Conservation (phyloP, 2,888 invertebrate species). For the Zaprionus obscuricornis region DNA sequence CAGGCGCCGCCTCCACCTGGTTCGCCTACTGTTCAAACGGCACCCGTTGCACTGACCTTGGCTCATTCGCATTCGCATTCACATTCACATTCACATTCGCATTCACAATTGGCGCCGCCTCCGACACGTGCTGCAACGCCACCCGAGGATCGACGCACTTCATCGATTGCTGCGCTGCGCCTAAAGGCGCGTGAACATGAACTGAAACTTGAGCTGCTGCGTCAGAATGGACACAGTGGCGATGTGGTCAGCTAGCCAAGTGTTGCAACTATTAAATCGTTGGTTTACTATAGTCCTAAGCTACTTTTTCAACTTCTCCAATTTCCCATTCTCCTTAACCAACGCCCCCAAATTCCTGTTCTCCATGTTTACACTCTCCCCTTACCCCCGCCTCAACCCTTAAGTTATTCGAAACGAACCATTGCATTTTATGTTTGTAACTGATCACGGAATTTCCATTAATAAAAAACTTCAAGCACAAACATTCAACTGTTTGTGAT, state of each 20-base stretch:
- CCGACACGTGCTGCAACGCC: conserved; percentile 84
- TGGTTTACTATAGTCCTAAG: conserved; percentile 52
- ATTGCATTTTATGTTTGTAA: conserved; percentile 57
- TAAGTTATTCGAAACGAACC: conserved; percentile 59
- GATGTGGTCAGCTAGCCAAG: conserved; percentile 89
- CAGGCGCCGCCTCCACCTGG: conserved; percentile 53
- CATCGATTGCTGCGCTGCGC: conserved; percentile 93
- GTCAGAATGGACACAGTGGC: conserved; percentile 88
- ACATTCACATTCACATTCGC: no score
- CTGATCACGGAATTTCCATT: conserved; percentile 51
- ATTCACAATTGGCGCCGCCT: conserved; percentile 78
- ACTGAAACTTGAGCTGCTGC: conserved; percentile 91
- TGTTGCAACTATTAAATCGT: conserved; percentile 29
- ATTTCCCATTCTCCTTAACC: no score
- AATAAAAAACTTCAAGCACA: conserved; percentile 56
- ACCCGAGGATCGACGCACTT: conserved; percentile 92
- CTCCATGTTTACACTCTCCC: no score
- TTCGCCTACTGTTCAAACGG: conserved; percentile 64
- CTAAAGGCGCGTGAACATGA: conserved; percentile 96
- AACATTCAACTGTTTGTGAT: conserved; percentile 51
- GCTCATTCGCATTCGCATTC: conserved; percentile 40
- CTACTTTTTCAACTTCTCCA: not conserved
- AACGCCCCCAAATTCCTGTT: no score
- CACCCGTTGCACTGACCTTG: conserved; percentile 63
- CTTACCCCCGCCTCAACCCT: not conserved